Conservation (phyloP, 2,888 invertebrate species). For the Acanthococcus lagerstroemiae region DNA sequence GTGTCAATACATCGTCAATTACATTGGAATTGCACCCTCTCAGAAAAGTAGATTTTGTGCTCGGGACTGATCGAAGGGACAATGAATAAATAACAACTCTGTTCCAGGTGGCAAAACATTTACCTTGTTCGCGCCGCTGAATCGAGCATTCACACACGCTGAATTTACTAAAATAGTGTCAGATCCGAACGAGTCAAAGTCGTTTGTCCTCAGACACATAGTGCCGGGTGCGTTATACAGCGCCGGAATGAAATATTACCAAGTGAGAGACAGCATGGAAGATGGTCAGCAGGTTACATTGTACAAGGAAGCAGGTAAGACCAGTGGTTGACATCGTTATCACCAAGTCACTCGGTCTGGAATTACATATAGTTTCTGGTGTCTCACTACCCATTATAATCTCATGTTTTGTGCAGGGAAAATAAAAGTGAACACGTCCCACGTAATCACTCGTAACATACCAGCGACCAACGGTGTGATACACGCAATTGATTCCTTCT, state of each 20-base stretch:
- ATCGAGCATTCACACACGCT: slow-evolving; percentile 62
- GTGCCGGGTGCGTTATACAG: slow-evolving; percentile 70
- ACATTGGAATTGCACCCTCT: no score
- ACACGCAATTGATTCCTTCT: slow-evolving; percentile 60
- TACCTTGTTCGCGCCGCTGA: slow-evolving; percentile 75
- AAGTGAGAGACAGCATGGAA: slow-evolving; percentile 67
- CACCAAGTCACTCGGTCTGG: no score
- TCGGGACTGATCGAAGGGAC: neutral
- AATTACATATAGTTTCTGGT: no score
- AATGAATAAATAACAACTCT: neutral
- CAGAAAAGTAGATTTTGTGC: neutral
- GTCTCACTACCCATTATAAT: neutral
- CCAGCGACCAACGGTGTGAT: slow-evolving; percentile 82
- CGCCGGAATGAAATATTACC: slow-evolving; percentile 78
- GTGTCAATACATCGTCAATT: no score
- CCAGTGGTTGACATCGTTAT: no score
- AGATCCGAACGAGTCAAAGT: slow-evolving; percentile 53
- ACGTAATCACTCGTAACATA: slow-evolving; percentile 72
- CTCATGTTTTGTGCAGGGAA: slow-evolving; percentile 52
- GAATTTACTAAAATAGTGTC: slow-evolving; percentile 54
- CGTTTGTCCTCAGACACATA: slow-evolving; percentile 65
- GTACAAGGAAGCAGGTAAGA: slow-evolving; percentile 67
- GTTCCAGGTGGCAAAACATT: slow-evolving; percentile 65
- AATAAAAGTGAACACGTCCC: slow-evolving; percentile 72
- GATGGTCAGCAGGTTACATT: slow-evolving; percentile 65